Percentiles rank a stretch among this genome's conserved stretches.
Evolutionary conservation across 2,113 vertebrate species (phyloP).

Genomic region (Cynocephalus volans): DNA sequence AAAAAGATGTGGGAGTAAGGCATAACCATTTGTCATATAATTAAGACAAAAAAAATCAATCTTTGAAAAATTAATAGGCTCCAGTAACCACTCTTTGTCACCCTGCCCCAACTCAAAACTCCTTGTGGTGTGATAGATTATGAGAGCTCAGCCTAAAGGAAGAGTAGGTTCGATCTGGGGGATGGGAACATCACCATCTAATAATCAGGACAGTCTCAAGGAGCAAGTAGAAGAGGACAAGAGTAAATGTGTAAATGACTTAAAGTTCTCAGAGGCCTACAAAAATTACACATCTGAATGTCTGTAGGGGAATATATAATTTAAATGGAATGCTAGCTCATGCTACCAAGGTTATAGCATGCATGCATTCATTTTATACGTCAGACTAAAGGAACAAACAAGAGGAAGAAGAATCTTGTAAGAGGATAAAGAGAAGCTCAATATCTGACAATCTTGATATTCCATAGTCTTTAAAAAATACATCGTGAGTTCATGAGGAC

Average conservation of each 20-base stretch:
- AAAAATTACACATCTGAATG: neutral
- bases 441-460: neutral
- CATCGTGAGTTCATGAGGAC: neutral
- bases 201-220: neutral
- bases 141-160: neutral
- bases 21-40: neutral
- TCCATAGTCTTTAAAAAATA: neutral
- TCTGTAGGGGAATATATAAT: neutral
- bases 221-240: neutral
- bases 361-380: constrained; percentile 5
- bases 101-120: accelerated
- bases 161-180: neutral
- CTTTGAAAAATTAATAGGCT: neutral
- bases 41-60: neutral
- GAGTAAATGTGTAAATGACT: neutral
- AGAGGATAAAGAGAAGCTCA: neutral
- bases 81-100: neutral
- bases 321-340: neutral
- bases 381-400: neutral
- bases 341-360: neutral
- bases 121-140: neutral
- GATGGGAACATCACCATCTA: neutral
- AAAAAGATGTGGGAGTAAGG: neutral
- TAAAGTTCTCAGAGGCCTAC: neutral
- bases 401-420: neutral